Conservation (phyloP, 2,113 vertebrate species). For the Lamprologus sp. region DNA sequence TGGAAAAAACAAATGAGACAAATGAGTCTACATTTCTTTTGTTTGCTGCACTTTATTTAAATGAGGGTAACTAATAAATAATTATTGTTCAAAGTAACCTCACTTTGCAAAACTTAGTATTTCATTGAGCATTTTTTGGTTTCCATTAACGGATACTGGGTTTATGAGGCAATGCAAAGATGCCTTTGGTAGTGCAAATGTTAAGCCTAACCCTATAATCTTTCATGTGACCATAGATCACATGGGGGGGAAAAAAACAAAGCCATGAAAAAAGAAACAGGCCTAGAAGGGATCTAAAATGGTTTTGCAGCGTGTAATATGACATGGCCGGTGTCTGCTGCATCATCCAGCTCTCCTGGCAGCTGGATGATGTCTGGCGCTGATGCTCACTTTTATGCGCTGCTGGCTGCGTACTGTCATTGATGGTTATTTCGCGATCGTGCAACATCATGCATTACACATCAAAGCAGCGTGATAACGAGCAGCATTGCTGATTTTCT, state of each 20-base stretch:
- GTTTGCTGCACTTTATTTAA: background rate
- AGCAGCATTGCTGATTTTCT: background rate
- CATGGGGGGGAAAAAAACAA: rapidly evolving
- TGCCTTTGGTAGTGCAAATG: background rate
- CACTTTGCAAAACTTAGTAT: background rate
- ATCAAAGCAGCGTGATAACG: background rate
- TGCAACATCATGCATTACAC: background rate
- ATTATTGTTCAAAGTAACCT: background rate
- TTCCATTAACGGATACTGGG: background rate
- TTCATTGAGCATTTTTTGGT: background rate
- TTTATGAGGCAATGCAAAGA: background rate
- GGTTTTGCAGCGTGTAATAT: background rate
- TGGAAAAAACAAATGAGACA: background rate
- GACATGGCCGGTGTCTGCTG: background rate
- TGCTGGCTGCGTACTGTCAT: background rate
- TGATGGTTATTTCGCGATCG: background rate
- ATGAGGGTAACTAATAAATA: background rate
- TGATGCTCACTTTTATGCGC: background rate
- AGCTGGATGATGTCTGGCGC: background rate
- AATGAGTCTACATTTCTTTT: background rate
- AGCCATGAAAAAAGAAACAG: background rate
- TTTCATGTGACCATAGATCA: background rate
- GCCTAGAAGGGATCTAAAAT: background rate
- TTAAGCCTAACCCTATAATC: background rate
- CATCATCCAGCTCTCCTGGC: background rate